Conservation (phyloP, 2,113 vertebrate genomes). For the Eulemur macaco region DNA sequence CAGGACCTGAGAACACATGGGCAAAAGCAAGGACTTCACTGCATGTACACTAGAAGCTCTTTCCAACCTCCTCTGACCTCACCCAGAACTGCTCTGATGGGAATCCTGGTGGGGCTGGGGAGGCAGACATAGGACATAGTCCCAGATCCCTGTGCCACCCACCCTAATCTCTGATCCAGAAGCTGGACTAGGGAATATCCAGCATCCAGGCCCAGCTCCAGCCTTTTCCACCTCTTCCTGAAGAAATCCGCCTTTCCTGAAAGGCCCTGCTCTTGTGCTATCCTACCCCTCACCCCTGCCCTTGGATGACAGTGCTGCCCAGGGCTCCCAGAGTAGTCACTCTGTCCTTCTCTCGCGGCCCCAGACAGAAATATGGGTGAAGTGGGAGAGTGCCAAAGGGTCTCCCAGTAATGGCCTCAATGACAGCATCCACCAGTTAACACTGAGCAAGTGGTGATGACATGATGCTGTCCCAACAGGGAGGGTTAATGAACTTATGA, state of each 20-base stretch:
- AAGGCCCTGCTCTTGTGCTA: not conserved
- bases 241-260: not conserved
- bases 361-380: not conserved
- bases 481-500: not conserved
- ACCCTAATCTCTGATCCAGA: not conserved
- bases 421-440: not conserved
- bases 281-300: not conserved
- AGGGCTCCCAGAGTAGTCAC: not conserved
- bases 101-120: not conserved
- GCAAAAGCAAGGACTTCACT: not conserved
- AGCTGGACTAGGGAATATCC: not conserved
- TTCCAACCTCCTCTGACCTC: not conserved
- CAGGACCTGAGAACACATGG: not conserved
- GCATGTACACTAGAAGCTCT: not conserved
- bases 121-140: not conserved
- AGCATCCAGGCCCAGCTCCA: not conserved
- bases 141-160: not conserved
- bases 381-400: not conserved
- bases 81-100: not conserved
- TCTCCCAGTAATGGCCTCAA: not conserved
- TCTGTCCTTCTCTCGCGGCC: not conserved
- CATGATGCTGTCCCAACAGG: not conserved
- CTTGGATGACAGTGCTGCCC: not conserved
- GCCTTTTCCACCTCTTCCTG: not conserved
- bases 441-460: not conserved